These are phyloP conservation scores for Epizoanthus fatuus DNA, from an alignment of 92 coral and sea anemone genomes.

Conservation along the genomic window DNA sequence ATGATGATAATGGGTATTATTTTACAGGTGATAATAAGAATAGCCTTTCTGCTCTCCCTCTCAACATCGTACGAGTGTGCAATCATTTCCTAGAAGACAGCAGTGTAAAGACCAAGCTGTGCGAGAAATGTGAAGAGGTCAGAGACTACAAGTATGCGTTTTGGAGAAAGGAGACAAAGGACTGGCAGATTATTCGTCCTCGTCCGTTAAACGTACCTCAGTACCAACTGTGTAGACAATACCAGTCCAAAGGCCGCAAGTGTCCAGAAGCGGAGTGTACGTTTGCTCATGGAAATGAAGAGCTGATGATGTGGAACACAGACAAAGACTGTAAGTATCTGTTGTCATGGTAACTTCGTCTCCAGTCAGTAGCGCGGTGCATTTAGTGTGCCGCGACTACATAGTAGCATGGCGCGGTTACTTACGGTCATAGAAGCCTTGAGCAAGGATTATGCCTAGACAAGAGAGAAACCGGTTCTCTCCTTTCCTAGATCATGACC, in stretches of 20 bases:
- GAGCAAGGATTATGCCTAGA: too few relatives aligned
- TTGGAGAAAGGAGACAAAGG: conserved; percentile 1
- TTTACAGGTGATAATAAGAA: background rate
- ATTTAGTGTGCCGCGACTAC: too few relatives aligned
- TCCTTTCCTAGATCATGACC: too few relatives aligned
- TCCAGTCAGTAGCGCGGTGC: too few relatives aligned
- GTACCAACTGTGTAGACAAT: background rate
- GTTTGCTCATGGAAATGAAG: conserved; percentile 18
- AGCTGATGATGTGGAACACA: conserved; percentile 6
- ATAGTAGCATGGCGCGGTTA: too few relatives aligned
- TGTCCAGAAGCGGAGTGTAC: background rate
- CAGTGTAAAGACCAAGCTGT: conserved; percentile 5
- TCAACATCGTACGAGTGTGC: conserved; percentile 5
- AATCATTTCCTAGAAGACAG: background rate
- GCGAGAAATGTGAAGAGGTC: background rate
- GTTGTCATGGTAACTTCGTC: too few relatives aligned
- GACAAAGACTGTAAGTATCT: conserved; percentile 6
- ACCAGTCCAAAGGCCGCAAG: background rate
- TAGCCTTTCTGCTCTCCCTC: background rate
- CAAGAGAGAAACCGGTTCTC: too few relatives aligned
- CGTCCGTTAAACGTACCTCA: background rate
- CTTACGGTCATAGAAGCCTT: too few relatives aligned
- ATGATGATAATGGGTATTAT: too few relatives aligned
- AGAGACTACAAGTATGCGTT: background rate
- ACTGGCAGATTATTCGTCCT: conserved; percentile 9